Base-by-base conservation (phyloP, 1,140 invertebrate species). In the Drosophila athabasca region DNA sequence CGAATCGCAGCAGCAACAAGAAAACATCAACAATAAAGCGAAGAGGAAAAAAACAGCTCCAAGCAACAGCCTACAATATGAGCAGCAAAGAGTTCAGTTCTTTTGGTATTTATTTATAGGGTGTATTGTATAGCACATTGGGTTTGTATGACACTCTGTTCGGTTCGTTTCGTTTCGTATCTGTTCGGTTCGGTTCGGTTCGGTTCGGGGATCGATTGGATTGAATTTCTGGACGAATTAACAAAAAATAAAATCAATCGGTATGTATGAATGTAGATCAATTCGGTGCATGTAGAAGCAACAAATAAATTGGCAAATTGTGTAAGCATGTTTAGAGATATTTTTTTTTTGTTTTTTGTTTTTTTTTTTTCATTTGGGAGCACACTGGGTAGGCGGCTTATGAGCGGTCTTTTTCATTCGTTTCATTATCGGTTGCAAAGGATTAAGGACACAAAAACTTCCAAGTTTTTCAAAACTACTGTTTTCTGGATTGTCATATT, bases 351-450 rank as follows among this genome's bases (percentile, higher is more conserved):
- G n/a, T n/a, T n/a, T n/a, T n/a, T n/a, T n/a, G n/a, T 49, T 24
- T 48, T 58, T 43, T 6, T 51, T 62, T 31, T 52, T 49, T 68
- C 57, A 62, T 15, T 72, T 61, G 84, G 78, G 90, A 91, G 90
- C 81, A 91, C 90, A 90, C 76, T 89, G 90, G 90, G 90, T 90
- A 90, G 90, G 90, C 80, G 80, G 81, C 90, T 91, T 90, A 85
- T 83, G 90, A 90, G 87, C 90, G 90, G 90, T 91, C 76, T 91
- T 89, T 80, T 80, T 90, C 85, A 79, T 83, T 87, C 79, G 84
- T 83, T 83, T 90, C 55, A 85, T 79, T 73, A 82, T 82, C 76
- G 78, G 58, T 72, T 67, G 71, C 11, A 68, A 65, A 53, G 50
- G 41, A 62, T 24, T 22, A 74, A 54, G 44, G 58, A 55, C 60